These are phyloP conservation scores for Palythoa grandiflora DNA, from an alignment of 92 coral and sea anemone species.

Conservation along the genomic window DNA sequence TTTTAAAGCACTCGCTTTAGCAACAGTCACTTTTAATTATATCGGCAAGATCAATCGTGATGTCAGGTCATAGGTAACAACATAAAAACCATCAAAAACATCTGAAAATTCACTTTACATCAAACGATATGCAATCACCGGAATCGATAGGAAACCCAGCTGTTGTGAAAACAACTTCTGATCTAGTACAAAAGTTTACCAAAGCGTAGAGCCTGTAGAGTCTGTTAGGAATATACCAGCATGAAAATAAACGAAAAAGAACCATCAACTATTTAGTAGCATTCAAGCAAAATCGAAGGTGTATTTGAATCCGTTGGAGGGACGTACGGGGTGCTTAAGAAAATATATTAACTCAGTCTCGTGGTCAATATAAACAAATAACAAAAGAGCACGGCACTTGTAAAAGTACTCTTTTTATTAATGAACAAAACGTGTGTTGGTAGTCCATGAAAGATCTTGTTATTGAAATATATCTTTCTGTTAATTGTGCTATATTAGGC, in stretches of 20 bases:
- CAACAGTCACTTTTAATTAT: constrained; percentile 36
- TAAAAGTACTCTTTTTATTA: neutral
- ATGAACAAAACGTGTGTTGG: constrained; percentile 36
- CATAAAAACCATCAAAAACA: constrained; percentile 39
- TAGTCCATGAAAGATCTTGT: constrained; percentile 29
- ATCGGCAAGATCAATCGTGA: constrained; percentile 37
- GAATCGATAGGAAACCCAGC: constrained; percentile 31
- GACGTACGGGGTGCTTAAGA: constrained; percentile 14
- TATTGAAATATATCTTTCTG: constrained; percentile 27
- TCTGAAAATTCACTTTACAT: constrained; percentile 51
- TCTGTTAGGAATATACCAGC: neutral
- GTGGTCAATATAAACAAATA: constrained; percentile 24
- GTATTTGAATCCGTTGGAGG: neutral
- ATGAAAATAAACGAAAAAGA: too few species aligned
- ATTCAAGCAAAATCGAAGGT: neutral
- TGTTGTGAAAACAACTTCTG: neutral
- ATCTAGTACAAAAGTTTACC: neutral
- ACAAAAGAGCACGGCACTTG: constrained; percentile 33
- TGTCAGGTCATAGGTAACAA: constrained; percentile 41
- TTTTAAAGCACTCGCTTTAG: neutral
- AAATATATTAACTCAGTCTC: constrained; percentile 12
- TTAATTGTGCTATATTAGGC: constrained; percentile 38
- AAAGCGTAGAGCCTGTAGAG: neutral
- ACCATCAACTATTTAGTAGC: too few species aligned
- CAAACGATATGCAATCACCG: constrained; percentile 46